phyloP scores from a whole-genome alignment of 2,113 vertebrate genomes.

The Hystrix brachyura region DNA sequence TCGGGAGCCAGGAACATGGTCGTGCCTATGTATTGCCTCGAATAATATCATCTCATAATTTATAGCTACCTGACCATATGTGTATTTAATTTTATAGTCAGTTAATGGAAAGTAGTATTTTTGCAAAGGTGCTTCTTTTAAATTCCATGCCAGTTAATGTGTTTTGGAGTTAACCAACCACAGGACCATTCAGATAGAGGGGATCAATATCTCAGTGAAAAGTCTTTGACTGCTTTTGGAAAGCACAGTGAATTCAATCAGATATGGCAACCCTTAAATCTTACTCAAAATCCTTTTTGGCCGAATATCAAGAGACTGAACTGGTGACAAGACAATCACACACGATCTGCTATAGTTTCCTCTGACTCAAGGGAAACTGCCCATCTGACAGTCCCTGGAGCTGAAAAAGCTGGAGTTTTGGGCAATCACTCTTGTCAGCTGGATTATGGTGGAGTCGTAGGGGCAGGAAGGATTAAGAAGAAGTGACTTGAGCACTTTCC shows the following conservation, averaged over 20 bases:
- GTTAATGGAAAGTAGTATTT: conserved; percentile 48
- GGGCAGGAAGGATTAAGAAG: neutral
- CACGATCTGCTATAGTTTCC: neutral
- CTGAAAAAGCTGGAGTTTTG: neutral
- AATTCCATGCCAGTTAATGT: neutral
- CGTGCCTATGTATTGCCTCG: neutral
- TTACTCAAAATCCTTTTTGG: neutral
- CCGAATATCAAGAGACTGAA: neutral
- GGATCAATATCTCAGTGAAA: conserved; percentile 2
- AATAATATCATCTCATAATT: neutral
- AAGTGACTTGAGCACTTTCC: neutral
- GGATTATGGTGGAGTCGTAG: neutral
- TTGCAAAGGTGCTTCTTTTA: conserved; percentile 21
- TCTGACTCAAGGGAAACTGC: neutral
- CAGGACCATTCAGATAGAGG: neutral
- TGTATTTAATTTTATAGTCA: conserved; percentile 45
- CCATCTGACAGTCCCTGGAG: neutral
- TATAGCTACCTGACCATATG: neutral
- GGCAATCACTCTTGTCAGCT: neutral
- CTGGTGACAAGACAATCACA: neutral
- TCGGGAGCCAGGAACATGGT: neutral
- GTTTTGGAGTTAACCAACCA: conserved; percentile 14
- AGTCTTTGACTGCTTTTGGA: neutral
- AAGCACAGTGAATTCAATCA: neutral
- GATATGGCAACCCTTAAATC: neutral